These are phyloP conservation scores for Erinaceus europaeus DNA, from an alignment of 2,113 vertebrate genomes.

Conservation along the genomic window DNA sequence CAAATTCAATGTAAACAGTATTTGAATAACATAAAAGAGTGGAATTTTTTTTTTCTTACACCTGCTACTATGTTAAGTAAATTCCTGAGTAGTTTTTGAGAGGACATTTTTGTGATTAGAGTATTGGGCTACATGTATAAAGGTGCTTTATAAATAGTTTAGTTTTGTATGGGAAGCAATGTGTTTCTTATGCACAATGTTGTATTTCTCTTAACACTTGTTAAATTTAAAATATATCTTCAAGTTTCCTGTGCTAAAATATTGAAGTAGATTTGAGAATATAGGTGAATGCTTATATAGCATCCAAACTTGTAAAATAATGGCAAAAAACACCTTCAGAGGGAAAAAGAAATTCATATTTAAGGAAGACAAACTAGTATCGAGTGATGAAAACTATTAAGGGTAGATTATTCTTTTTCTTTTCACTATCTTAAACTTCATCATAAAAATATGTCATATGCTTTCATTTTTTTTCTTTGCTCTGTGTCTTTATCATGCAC, in stretches of 20 bases:
- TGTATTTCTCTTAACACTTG: neutral
- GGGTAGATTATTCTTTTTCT: neutral
- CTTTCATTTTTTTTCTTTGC: slow-evolving; percentile 52
- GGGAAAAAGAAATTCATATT: slow-evolving; percentile 19
- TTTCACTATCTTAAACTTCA: neutral
- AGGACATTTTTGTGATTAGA: neutral
- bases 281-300: neutral
- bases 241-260: no score
- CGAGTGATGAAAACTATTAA: slow-evolving; percentile 20
- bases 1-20: slow-evolving; percentile 27
- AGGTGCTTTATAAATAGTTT: neutral
- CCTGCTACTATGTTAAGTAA: neutral
- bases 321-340: slow-evolving; percentile 4
- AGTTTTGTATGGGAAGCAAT: neutral
- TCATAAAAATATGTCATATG: neutral
- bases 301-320: no score
- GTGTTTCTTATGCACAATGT: neutral
- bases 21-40: neutral
- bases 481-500: neutral
- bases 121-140: neutral
- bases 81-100: slow-evolving; percentile 1
- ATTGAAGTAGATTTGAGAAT: neutral
- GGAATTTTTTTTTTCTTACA: neutral
- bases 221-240: no score
- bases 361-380: neutral